Evolutionary conservation across 2,797 vertebrate species (phyloP).

Genomic region (Nannoperca obscura): DNA sequence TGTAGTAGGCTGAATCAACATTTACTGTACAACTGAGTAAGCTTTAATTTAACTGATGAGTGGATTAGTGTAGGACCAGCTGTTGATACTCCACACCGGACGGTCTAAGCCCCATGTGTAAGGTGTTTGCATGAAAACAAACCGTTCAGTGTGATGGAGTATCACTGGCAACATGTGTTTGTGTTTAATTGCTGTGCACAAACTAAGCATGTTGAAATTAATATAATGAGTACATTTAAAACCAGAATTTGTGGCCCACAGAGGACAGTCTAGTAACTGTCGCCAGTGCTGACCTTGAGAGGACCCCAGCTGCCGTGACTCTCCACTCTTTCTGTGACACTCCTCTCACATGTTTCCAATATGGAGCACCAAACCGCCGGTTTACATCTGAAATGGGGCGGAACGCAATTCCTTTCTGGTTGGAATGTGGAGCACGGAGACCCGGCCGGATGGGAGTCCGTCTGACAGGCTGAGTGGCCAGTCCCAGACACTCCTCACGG

Average conservation of each 20-base stretch:
- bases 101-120: conserved; percentile 54
- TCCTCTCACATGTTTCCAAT: conserved; percentile 81
- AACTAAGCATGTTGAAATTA: conserved; percentile 44
- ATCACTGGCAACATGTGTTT: conserved; percentile 52
- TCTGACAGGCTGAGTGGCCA: conserved; percentile 71
- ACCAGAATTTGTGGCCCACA: conserved; percentile 8
- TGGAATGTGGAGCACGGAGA: conserved; percentile 79
- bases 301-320: conserved; percentile 66
- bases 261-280: conserved; percentile 5
- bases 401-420: conserved; percentile 72
- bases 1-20: conserved; percentile 59
- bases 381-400: conserved; percentile 79
- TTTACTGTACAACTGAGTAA: conserved; percentile 63
- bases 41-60: conserved; percentile 80
- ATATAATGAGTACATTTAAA: conserved; percentile 30
- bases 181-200: conserved; percentile 48
- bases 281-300: conserved; percentile 50
- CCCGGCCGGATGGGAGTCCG: conserved; percentile 72
- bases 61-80: conserved; percentile 75
- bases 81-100: conserved; percentile 64
- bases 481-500: conserved; percentile 74
- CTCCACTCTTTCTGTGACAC: conserved; percentile 59
- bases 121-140: conserved; percentile 66
- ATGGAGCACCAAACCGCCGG: conserved; percentile 70
- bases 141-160: conserved; percentile 27